These are phyloP conservation scores for Meiosimyza decipiens DNA, from an alignment of 2,888 invertebrate species.

Conservation along the genomic window DNA sequence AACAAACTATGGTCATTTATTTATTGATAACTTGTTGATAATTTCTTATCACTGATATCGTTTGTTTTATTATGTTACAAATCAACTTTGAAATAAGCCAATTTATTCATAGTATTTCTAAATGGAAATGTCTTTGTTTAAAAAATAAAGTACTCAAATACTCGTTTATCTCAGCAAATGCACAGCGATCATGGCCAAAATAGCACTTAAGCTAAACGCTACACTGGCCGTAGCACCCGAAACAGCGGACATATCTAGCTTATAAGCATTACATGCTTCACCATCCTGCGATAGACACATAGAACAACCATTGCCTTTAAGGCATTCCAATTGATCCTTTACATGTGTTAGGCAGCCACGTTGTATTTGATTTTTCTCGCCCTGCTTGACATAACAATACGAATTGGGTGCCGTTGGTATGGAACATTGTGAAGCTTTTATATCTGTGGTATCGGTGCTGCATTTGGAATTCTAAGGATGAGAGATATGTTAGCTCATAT, in stretches of 20 bases:
- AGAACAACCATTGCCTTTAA: conserved; percentile 49
- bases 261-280: conserved; percentile 56
- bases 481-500: not conserved
- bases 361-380: conserved; percentile 36
- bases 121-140: too few relatives aligned
- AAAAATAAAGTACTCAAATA: too few relatives aligned
- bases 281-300: conserved; percentile 54
- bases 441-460: conserved; percentile 34
- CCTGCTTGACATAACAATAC: conserved; percentile 57
- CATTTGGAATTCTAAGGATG: conserved; percentile 51
- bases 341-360: conserved; percentile 58
- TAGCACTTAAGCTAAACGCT: conserved; percentile 39
- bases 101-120: not conserved
- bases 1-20: conserved; percentile 8
- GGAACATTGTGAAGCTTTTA: conserved; percentile 52
- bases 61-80: not conserved
- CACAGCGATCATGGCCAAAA: conserved; percentile 41
- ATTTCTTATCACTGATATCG: not conserved
- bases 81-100: not conserved
- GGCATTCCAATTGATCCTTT: conserved; percentile 55
- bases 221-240: conserved; percentile 22
- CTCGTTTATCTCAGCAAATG: conserved; percentile 26
- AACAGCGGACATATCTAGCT: conserved; percentile 30
- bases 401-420: conserved; percentile 56
- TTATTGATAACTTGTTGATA: conserved; percentile 18